Conservation (phyloP, 92 coral and sea anemone species). For the Plumapathes pennacea region DNA sequence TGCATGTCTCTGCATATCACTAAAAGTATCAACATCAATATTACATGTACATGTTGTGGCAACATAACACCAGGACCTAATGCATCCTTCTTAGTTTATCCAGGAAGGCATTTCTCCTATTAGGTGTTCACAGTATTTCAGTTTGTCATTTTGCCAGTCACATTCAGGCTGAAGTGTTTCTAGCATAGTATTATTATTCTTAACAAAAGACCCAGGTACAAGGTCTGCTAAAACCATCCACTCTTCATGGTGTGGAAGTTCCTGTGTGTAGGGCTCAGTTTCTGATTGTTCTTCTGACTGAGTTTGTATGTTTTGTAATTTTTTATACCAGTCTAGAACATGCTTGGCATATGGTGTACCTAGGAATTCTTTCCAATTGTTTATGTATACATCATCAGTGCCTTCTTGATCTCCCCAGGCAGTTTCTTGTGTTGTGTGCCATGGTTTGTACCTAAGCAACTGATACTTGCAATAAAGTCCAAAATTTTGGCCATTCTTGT, state of each 20-base stretch:
- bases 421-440: slow-evolving; percentile 30
- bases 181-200: slow-evolving; percentile 13
- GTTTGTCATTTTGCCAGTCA: slow-evolving; percentile 41
- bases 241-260: slow-evolving; percentile 35
- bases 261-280: slow-evolving; percentile 14
- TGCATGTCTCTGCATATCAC: slow-evolving; percentile 37
- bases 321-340: no score
- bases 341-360: no score
- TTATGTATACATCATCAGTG: slow-evolving; percentile 23
- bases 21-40: slow-evolving; percentile 42
- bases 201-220: slow-evolving; percentile 15
- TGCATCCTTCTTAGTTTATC: slow-evolving; percentile 46
- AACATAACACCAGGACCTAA: slow-evolving; percentile 7
- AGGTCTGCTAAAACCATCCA: slow-evolving; percentile 51
- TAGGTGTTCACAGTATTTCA: slow-evolving; percentile 20
- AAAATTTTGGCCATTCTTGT: slow-evolving; percentile 7
- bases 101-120: slow-evolving; percentile 59
- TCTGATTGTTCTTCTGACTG: slow-evolving; percentile 22
- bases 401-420: slow-evolving; percentile 19
- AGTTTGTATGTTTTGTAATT: no score
- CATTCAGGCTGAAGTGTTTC: no score
- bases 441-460: slow-evolving; percentile 27
- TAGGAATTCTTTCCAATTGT: no score
- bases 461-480: slow-evolving; percentile 29
- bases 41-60: slow-evolving; percentile 34